Evolutionary conservation across 2,113 vertebrate genomes (phyloP), one percentile per base, ranked within the genome.

Genomic region (Myrmecobius fasciatus): DNA sequence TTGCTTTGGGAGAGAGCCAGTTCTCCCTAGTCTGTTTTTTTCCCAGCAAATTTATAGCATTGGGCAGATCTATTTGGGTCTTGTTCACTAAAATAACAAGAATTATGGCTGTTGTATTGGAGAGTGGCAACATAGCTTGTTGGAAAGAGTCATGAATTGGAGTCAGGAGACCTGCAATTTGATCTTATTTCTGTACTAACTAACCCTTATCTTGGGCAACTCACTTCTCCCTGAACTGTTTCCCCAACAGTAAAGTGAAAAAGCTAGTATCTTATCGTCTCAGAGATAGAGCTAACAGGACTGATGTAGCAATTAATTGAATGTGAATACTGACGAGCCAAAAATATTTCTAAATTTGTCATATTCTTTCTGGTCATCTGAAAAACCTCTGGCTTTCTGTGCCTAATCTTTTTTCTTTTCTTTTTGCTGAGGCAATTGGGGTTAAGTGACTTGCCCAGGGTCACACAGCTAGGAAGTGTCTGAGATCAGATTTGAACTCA

Each of bases 81-180:
- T 92, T 36, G 17, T 92, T 91, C 89, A 89, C 47, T 54, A 91
- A 95, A 52, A 17, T 60, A 89, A 60, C 92, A 94, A 91, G 25
- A 54, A 8, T 88, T 90, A 94, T 95, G 60, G 91, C 54, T 43
- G 20, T 83, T 83, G n/a, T 83, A 8, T 83, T 83, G n/a, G 7
- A 83, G 36, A 43, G 20, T n/a, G 14, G 36, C 12, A 83, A 43
- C 43, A 83, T 43, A 83, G 20, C n/a, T 83, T 83, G 6, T 43
- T 83, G 67, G 67, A 83, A 83, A 43, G n/a, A 43, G 67, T 43
- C n/a, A 22, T 43, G 67, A 20, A 83, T 43, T 43, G 22, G n/a
- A 43, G 67, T 24, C 67, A 83, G 67, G n/a, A 43, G 17, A 83
- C 20, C n/a, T 43, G n/a, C 3, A 6, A 43, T 83, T 83, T 22